These are phyloP conservation scores for Watsonalla cultraria DNA, from an alignment of 2,888 invertebrate genomes.

Conservation along the genomic window DNA sequence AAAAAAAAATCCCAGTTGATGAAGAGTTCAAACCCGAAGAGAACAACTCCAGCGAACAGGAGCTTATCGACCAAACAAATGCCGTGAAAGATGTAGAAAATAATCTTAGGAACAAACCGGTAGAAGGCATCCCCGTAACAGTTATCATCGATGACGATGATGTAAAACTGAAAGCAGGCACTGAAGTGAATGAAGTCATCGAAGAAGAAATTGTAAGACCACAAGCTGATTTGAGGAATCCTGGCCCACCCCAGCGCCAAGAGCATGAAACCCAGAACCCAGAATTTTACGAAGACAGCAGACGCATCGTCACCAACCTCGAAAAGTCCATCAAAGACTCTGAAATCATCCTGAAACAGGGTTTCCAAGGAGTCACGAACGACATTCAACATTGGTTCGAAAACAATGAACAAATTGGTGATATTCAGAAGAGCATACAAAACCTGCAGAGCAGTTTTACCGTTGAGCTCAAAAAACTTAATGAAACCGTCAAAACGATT, in stretches of 20 bases:
- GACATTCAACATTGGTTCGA: constrained; percentile 44
- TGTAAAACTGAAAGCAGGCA: constrained; percentile 25
- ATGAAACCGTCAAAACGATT: constrained; percentile 42
- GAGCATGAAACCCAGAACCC: constrained; percentile 67
- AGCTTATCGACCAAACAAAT: constrained; percentile 37
- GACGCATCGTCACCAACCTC: constrained; percentile 35
- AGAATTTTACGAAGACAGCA: constrained; percentile 40
- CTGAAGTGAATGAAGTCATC: constrained; percentile 23
- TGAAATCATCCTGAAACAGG: constrained; percentile 33
- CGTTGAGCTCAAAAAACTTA: constrained; percentile 48
- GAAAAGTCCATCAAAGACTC: constrained; percentile 47
- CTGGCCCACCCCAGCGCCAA: constrained; percentile 62
- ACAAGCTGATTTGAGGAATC: constrained; percentile 51
- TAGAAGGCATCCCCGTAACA: constrained; percentile 51
- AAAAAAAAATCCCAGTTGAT: constrained; percentile 31
- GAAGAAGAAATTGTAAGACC: constrained; percentile 42
- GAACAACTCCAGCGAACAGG: constrained; percentile 36
- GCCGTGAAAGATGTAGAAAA: constrained; percentile 44
- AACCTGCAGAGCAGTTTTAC: constrained; percentile 44
- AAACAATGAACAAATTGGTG: constrained; percentile 41
- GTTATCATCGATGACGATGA: constrained; percentile 44
- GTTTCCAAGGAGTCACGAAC: constrained; percentile 43
- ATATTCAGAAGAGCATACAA: constrained; percentile 44
- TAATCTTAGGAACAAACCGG: constrained; percentile 30
- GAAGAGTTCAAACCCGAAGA: constrained; percentile 31